Evolutionary conservation across 2,888 invertebrate species (phyloP).

Genomic region (Chrysolina haemoptera): DNA sequence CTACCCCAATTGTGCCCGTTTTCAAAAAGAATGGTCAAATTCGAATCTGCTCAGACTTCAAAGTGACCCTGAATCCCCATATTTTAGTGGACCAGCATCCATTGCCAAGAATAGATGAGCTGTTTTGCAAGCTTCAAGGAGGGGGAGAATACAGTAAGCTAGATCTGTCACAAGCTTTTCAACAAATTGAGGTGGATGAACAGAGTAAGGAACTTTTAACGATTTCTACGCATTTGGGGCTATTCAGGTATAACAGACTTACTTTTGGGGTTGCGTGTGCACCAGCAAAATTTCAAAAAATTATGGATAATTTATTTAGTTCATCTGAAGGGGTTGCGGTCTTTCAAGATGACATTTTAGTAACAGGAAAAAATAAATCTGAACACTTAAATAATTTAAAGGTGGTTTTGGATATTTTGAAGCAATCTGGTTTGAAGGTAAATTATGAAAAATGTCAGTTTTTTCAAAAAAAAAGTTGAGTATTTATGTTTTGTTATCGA

Average conservation of each 20-base stretch:
- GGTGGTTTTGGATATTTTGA: conserved; percentile 39
- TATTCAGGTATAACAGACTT: conserved; percentile 57
- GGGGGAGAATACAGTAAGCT: conserved; percentile 48
- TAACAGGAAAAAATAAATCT: conserved; percentile 37
- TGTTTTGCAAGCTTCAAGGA: conserved; percentile 51
- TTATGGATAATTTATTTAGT: conserved; percentile 55
- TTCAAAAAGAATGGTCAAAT: conserved; percentile 41
- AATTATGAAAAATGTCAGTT: conserved; percentile 35
- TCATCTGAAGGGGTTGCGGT: conserved; percentile 53
- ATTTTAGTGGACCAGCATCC: conserved; percentile 50
- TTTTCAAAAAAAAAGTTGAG: conserved; percentile 2
- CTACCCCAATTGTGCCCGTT: conserved; percentile 44
- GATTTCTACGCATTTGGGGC: conserved; percentile 57
- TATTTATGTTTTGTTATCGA: conserved; percentile 39
- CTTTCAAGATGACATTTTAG: conserved; percentile 57
- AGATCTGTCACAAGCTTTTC: conserved; percentile 39
- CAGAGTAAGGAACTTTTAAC: conserved; percentile 50
- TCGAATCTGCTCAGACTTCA: conserved; percentile 48
- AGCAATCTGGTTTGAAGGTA: conserved; percentile 44
- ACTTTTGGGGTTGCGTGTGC: conserved; percentile 60
- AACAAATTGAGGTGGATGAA: conserved; percentile 42
- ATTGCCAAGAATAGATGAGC: conserved; percentile 48
- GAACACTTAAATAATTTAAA: conserved; percentile 41
- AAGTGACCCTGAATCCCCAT: conserved; percentile 55
- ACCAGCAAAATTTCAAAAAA: conserved; percentile 62